phyloP scores from a whole-genome alignment of 2,888 invertebrate genomes.

The Trissonchulus latispiculum region DNA sequence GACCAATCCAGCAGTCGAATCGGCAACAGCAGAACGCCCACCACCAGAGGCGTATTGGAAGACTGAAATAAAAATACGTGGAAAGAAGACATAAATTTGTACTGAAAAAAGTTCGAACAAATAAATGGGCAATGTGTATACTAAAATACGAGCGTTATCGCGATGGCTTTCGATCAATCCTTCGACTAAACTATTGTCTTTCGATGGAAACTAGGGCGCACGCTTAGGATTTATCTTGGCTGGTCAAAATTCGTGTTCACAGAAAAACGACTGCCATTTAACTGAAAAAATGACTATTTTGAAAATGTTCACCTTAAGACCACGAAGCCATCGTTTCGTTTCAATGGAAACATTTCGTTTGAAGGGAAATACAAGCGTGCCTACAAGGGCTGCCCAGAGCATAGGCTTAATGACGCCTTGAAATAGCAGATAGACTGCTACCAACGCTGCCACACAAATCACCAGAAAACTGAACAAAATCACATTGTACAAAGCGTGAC shows the following conservation, averaged over 20 bases:
- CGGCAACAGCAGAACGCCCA: slow-evolving; percentile 53
- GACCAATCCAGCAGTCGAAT: slow-evolving; percentile 23
- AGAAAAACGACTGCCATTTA: no score
- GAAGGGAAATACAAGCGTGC: slow-evolving; percentile 91
- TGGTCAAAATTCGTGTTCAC: no score
- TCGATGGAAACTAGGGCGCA: no score
- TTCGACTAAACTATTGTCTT: no score
- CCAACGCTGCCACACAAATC: slow-evolving; percentile 53
- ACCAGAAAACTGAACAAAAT: slow-evolving; percentile 65
- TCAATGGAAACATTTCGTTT: slow-evolving; percentile 67
- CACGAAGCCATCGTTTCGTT: slow-evolving; percentile 60
- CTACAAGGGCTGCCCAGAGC: slow-evolving; percentile 88
- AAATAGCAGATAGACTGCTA: slow-evolving; percentile 59
- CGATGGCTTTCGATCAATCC: no score
- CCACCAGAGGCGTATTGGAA: slow-evolving; percentile 48
- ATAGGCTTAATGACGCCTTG: slow-evolving; percentile 62
- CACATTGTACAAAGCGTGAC: slow-evolving; percentile 80
- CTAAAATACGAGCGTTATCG: no score
- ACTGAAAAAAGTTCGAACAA: no score
- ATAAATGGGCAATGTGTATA: no score
- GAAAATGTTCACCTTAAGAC: slow-evolving; percentile 3
- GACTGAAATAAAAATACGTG: slow-evolving; percentile 8
- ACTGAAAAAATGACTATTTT: no score
- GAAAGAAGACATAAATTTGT: no score
- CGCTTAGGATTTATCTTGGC: no score